A percentile compares a stretch with the other conserved stretches of the same genome.
phyloP scores from a whole-genome alignment of 2,797 vertebrate genomes.

The Mormyrops boulengeri region DNA sequence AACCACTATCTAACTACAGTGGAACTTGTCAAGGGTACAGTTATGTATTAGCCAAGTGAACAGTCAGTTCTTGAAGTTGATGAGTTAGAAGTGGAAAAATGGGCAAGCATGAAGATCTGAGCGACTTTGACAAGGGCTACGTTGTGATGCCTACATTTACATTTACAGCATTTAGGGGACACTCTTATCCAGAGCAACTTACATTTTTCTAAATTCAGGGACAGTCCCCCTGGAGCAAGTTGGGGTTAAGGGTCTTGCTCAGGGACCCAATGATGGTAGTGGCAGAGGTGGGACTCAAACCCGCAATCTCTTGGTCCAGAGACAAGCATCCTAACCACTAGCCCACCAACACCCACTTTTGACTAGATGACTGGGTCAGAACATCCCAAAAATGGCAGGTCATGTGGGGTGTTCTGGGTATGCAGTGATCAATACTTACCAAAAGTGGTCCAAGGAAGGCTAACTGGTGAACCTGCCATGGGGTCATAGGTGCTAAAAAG shows the following conservation, averaged over 20 bases:
- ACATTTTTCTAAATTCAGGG: no score
- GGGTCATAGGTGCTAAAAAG: background rate
- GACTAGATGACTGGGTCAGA: background rate
- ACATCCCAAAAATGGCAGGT: background rate
- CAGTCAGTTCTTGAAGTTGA: background rate
- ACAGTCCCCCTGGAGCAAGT: no score
- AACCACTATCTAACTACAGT: background rate
- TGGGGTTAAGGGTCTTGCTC: no score
- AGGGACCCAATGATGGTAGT: no score
- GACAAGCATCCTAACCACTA: no score
- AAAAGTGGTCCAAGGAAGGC: background rate
- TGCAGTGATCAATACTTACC: background rate
- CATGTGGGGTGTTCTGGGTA: background rate
- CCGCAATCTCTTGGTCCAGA: no score
- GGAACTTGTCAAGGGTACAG: background rate
- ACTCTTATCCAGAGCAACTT: no score
- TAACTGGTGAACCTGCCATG: background rate
- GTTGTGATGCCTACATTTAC: background rate
- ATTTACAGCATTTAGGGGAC: no score
- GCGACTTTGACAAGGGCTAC: background rate
- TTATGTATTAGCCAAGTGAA: background rate
- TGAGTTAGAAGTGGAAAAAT: background rate
- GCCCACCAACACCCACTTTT: no score
- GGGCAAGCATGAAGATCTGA: background rate
- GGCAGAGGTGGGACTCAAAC: no score